Percentiles rank a stretch among this genome's conserved stretches.
phyloP scores from a whole-genome alignment of 2,888 invertebrate genomes.

The Andricus quercusramuli region DNA sequence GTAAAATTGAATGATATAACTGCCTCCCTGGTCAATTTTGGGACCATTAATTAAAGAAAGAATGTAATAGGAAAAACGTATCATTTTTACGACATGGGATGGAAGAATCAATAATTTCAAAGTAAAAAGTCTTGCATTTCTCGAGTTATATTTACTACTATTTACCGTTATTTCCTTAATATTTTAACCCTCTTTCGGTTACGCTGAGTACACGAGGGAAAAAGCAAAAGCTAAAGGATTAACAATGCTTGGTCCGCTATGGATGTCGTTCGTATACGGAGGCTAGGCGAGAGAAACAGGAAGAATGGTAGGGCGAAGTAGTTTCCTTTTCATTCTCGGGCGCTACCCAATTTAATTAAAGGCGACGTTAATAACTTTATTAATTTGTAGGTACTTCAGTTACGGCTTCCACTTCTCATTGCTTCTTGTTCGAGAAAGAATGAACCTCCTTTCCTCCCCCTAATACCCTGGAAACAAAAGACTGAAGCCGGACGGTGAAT shows the following conservation, averaged over 20 bases:
- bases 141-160: neutral
- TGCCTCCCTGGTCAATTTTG: too few species aligned
- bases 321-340: conserved; percentile 38
- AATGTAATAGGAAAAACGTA: too few species aligned
- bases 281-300: conserved; percentile 21
- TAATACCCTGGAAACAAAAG: neutral
- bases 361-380: conserved; percentile 65
- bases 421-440: conserved; percentile 17
- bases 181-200: neutral
- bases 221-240: conserved; percentile 14
- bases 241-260: conserved; percentile 22
- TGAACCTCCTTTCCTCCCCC: neutral
- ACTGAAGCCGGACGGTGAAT: neutral
- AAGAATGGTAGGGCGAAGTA: conserved; percentile 10
- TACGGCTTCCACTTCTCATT: neutral
- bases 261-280: neutral
- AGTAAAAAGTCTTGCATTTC: neutral
- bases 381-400: conserved; percentile 57
- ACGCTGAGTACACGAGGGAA: neutral
- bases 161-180: conserved; percentile 1
- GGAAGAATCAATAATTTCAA: too few species aligned
- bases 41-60: too few species aligned
- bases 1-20: too few species aligned
- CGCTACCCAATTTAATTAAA: conserved; percentile 62
- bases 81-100: too few species aligned